Conservation (phyloP, 2,888 invertebrate genomes). For the Drosophila paramelanica region DNA sequence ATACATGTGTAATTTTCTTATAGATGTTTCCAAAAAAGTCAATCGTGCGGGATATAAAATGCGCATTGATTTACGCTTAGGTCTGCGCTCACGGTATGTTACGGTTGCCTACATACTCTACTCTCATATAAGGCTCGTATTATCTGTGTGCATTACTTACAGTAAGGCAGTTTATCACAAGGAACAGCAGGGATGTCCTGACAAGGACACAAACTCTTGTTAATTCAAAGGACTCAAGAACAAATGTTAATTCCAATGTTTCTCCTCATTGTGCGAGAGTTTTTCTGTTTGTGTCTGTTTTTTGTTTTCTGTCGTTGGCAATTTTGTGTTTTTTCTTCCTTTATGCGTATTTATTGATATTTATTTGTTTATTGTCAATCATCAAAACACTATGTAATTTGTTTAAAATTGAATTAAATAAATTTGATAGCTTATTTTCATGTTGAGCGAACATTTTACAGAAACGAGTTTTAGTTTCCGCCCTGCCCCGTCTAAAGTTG, state of each 20-base stretch:
- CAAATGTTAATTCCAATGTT: not conserved
- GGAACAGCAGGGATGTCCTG: conserved; percentile 11
- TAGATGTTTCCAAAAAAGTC: conserved; percentile 21
- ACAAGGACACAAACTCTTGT: not conserved
- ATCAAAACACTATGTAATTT: conserved; percentile 9
- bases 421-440: conserved; percentile 9
- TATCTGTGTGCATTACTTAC: conserved; percentile 30
- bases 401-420: conserved; percentile 6
- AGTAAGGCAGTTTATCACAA: conserved; percentile 22
- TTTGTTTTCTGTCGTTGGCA: conserved; percentile 3
- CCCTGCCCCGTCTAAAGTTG: not conserved
- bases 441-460: conserved; percentile 3
- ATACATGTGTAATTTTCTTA: conserved; percentile 19
- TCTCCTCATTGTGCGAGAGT: conserved; percentile 1
- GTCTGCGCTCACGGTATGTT: conserved; percentile 48
- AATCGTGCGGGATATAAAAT: conserved; percentile 18
- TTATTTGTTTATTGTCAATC: conserved; percentile 31
- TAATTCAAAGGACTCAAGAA: not conserved
- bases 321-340: not conserved
- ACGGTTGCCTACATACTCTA: not conserved
- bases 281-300: not conserved
- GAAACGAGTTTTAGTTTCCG: conserved; percentile 8
- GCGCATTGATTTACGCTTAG: conserved; percentile 14
- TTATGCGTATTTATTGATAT: conserved; percentile 6
- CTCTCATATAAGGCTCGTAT: not conserved